Percentiles rank a stretch among this genome's conserved stretches.
Evolutionary conservation across 2,888 invertebrate species (phyloP).

Genomic region (Melieria omissa): DNA sequence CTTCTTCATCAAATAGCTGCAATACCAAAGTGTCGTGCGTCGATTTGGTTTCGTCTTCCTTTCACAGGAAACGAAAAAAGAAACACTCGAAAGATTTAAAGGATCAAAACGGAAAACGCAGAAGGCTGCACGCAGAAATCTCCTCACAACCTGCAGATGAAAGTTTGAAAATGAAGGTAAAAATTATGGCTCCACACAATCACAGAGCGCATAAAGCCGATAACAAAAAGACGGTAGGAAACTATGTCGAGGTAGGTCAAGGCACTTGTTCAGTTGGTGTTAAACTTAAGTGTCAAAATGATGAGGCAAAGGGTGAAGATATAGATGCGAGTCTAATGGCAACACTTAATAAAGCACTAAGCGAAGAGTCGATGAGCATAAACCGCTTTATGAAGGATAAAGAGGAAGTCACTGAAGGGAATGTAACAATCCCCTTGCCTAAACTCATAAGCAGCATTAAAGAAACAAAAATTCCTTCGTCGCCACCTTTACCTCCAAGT

Average conservation of each 20-base stretch:
- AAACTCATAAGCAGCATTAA: constrained; percentile 50
- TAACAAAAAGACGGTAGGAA: constrained; percentile 31
- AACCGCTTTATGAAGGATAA: constrained; percentile 48
- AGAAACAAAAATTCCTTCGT: constrained; percentile 56
- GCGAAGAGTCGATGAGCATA: constrained; percentile 57
- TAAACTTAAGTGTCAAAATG: background rate
- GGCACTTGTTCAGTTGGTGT: too few relatives aligned
- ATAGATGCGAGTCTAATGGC: background rate
- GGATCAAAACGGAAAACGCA: constrained; percentile 66
- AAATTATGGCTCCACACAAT: constrained; percentile 64
- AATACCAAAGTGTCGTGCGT: constrained; percentile 41
- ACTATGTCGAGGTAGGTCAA: too few relatives aligned
- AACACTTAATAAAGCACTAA: constrained; percentile 50
- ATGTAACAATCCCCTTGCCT: constrained; percentile 31
- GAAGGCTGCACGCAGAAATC: constrained; percentile 71
- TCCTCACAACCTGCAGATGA: constrained; percentile 67
- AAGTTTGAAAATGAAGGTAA: constrained; percentile 70
- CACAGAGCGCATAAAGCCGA: constrained; percentile 57
- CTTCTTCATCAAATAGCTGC: constrained; percentile 54
- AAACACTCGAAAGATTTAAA: constrained; percentile 70
- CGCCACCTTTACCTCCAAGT: constrained; percentile 64
- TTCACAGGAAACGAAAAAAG: constrained; percentile 71
- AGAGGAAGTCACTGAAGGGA: background rate
- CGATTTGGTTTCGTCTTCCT: constrained; percentile 47
- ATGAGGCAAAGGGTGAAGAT: background rate